Evolutionary conservation across 2,888 invertebrate species (phyloP), one percentile per base, ranked within the genome.

Genomic region (Apoda limacodes): DNA sequence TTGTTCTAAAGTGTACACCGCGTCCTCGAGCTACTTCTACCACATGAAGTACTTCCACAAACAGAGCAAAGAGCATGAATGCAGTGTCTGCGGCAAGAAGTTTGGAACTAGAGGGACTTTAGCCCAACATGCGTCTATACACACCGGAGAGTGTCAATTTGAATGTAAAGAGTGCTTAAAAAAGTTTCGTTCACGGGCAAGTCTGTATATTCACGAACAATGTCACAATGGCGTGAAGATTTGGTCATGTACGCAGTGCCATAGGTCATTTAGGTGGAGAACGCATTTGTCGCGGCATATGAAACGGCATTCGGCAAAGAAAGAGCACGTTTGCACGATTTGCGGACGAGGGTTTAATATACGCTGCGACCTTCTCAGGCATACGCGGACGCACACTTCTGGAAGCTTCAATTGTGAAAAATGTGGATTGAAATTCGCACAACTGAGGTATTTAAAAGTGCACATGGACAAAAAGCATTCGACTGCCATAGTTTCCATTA

Each of bases 21-120:
- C 74, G n/a, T 51, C 70, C 0, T 81, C 81, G 2, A 78, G 78
- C 48, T 69, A 80, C 39, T 76, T 76, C 50, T 82, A 83, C 44
- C 85, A 85, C 48, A 48, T 83, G 39, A 81, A 75, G 37, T 65
- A 82, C 47, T 60, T 63, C 7, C 84, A 85, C 53, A 55, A 52
- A 1, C 60, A 63, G 6, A 52, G 59, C 13, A 71, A 72, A 36
- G 70, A 76, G 31, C 71, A 80, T 52, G 59, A 59, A 20, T 85
- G 85, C 45, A 61, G 65, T 4, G 55, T 66, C 22, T 84, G 85
- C 51, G 74, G 71, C 1, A 60, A 69, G 21, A 61, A 55, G 25
- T 83, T 83, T 46, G 69, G 71, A 0, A 71, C 76, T 24, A 72
- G 69, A 36, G 60, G 56, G 5, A 55, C 62, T n/a, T 60, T 83